Evolutionary conservation across 2,888 invertebrate genomes (phyloP), one percentile per base, ranked within the genome.

Genomic region (Lordiphosa andalusiaca): DNA sequence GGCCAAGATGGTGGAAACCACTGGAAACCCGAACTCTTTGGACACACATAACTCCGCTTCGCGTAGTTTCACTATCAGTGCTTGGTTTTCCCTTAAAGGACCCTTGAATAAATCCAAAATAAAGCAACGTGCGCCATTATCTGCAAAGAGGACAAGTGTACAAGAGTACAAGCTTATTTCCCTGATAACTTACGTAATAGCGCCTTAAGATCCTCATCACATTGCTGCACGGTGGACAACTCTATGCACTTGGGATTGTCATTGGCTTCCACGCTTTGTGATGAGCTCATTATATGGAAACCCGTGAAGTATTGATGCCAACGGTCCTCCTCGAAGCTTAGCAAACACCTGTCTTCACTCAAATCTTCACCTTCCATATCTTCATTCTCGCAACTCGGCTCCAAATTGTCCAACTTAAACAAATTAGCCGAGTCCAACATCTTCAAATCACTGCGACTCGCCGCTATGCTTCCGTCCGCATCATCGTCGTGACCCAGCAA

Each of bases 251-350:
- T 82, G 35, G 71, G 78, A 33, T 71, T 84, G 38, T 71, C 85
- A 36, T 60, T 73, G 5, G 62, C 42, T 12, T 60, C 61, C 3
- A 67, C 5, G 16, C 71, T 65, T 0, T 66, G 48, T 0, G 69
- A 69, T 10, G 61, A 40, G 40, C 30, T 56, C 6, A 87, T 50
- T 4, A 87, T 78, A 30, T 85, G 58, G 38, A 68, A 87, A 4
- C 84, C 87, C 0, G 47, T 50, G 10, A 87, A 87, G 38, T 40
- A 81, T 4, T 78, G 85, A 25, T 80, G 75, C 87, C 87, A 87
- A 10, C 67, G 81, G 39, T 84, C 73, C 30, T 69, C 72, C 2
- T 69, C 68, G n/a, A 77, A 81, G 0, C 62, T 36, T 25, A 58
- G 1, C 36, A 40, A 12, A 16, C 67, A 77, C 2, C 36, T 13